phyloP scores from a whole-genome alignment of 2,113 vertebrate species.

The Mesoclemmys tuberculata region DNA sequence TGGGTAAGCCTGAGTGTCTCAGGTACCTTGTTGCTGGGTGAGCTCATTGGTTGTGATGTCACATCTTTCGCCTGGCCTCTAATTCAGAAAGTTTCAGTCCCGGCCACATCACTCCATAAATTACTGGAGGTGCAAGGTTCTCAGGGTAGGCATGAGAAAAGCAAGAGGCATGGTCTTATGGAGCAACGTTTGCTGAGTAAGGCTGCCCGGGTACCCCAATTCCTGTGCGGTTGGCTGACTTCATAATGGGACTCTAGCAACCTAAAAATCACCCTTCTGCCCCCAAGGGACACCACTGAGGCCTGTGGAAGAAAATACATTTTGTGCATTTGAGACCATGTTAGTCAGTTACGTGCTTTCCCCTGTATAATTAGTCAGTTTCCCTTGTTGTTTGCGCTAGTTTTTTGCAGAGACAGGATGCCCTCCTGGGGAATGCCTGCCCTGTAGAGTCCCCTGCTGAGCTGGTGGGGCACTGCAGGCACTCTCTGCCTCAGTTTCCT shows the following conservation, averaged over 20 bases:
- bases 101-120: background rate
- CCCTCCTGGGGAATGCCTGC: no score
- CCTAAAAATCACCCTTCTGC: background rate
- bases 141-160: background rate
- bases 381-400: background rate
- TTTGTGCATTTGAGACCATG: background rate
- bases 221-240: background rate
- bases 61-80: background rate
- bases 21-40: background rate
- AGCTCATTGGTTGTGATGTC: background rate
- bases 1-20: background rate
- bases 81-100: background rate
- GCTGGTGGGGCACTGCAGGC: no score
- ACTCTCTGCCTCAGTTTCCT: background rate
- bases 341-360: background rate
- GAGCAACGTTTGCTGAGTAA: background rate
- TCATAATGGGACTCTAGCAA: background rate
- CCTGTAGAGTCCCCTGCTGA: background rate
- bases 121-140: background rate
- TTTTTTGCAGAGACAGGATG: background rate
- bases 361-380: background rate
- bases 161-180: background rate
- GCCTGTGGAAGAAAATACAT: background rate
- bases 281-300: background rate
- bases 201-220: background rate